A percentile compares a stretch with the other conserved stretches of the same genome.
These are phyloP conservation scores for Misgurnus mizolepis DNA, from an alignment of 2,113 vertebrate genomes.

Conservation along the genomic window DNA sequence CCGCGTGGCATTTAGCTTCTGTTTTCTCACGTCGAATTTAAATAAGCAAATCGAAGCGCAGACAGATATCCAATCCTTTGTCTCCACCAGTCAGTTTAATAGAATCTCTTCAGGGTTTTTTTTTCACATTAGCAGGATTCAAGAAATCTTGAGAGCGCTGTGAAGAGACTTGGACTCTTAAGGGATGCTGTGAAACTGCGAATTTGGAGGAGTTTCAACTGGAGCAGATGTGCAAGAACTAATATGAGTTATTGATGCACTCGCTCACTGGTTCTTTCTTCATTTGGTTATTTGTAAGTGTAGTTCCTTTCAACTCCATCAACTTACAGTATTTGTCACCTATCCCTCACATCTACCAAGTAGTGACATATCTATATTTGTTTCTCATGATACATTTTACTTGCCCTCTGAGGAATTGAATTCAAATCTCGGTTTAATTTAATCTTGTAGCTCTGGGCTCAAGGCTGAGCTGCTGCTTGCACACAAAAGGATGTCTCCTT, in stretches of 20 bases:
- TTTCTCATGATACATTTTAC: slow-evolving; percentile 8
- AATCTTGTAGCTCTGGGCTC: slow-evolving; percentile 22
- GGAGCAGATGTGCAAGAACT: slow-evolving; percentile 40
- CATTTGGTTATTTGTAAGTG: not conserved
- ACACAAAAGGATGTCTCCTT: slow-evolving; percentile 24
- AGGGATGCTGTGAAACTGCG: slow-evolving; percentile 19
- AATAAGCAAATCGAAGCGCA: slow-evolving; percentile 32
- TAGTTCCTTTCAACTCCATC: not conserved
- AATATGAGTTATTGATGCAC: slow-evolving; percentile 31
- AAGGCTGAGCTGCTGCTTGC: slow-evolving; percentile 27
- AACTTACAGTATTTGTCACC: not conserved
- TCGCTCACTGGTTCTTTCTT: not conserved
- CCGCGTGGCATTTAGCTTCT: slow-evolving; percentile 24
- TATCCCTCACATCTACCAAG: not conserved
- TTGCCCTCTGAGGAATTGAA: slow-evolving; percentile 18
- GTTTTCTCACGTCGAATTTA: not conserved
- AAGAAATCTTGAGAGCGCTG: slow-evolving; percentile 33
- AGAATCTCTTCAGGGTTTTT: slow-evolving; percentile 41
- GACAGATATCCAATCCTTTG: slow-evolving; percentile 29
- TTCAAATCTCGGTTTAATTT: slow-evolving; percentile 20
- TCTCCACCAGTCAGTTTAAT: slow-evolving; percentile 41
- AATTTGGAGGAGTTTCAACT: slow-evolving; percentile 33
- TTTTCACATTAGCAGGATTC: slow-evolving; percentile 50
- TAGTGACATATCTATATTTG: slow-evolving; percentile 23
- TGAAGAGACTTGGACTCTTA: slow-evolving; percentile 19